These are phyloP conservation scores for Sphaerodactylus townsendi DNA, from an alignment of 2,113 vertebrate species.

Conservation along the genomic window DNA sequence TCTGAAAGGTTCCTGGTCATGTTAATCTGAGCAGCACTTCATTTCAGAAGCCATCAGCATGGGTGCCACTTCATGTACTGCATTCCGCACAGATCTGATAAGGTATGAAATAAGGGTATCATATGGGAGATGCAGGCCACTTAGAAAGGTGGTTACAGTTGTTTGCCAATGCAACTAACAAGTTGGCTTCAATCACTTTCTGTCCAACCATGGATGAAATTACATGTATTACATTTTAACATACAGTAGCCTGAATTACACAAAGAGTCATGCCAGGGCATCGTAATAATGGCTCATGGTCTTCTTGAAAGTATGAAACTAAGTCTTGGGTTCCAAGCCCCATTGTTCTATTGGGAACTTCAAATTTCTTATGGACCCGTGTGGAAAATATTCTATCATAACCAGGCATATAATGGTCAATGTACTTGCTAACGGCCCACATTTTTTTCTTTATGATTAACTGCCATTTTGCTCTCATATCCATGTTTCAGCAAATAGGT, in stretches of 20 bases:
- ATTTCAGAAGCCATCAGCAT: background rate
- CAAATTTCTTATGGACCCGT: background rate
- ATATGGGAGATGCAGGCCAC: background rate
- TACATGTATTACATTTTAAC: conserved; percentile 65
- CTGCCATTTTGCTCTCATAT: too few species aligned
- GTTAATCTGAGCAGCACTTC: background rate
- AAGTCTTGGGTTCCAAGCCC: background rate
- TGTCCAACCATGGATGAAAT: conserved; percentile 43
- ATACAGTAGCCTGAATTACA: background rate
- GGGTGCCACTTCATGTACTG: background rate
- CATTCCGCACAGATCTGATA: background rate
- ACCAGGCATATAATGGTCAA: background rate
- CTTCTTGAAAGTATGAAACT: background rate
- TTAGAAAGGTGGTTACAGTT: background rate
- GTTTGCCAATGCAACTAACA: background rate
- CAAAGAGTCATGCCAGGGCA: background rate
- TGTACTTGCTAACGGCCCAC: too few species aligned
- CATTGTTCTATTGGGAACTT: background rate
- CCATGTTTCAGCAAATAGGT: too few species aligned
- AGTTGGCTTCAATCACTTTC: background rate
- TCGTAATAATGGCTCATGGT: background rate
- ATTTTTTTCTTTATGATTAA: too few species aligned
- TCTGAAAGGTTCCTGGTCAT: too few species aligned
- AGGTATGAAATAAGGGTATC: background rate
- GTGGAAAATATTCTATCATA: background rate